Evolutionary conservation across 2,888 invertebrate genomes (phyloP).

Genomic region (Chrysotoxum bicinctum): DNA sequence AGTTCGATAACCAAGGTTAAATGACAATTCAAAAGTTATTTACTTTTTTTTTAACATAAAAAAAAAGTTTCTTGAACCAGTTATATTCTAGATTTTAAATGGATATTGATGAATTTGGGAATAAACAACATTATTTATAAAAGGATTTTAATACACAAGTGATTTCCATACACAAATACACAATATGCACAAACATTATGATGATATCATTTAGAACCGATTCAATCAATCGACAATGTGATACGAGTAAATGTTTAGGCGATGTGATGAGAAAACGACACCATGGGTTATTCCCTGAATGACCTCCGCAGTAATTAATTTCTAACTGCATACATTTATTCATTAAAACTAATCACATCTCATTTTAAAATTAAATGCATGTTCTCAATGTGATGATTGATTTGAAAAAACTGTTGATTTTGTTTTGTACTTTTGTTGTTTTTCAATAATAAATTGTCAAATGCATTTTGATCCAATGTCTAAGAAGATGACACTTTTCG

Average conservation of each 20-base stretch:
- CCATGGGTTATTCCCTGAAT: constrained; percentile 37
- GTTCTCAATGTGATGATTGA: not conserved
- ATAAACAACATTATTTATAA: not conserved
- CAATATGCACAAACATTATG: not conserved
- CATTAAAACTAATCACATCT: not conserved
- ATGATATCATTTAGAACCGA: constrained; percentile 42
- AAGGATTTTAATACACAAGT: not conserved
- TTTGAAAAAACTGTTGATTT: too few species aligned
- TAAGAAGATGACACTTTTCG: too few species aligned
- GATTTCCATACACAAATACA: not conserved
- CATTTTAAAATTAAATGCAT: not conserved
- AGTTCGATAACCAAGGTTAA: constrained; percentile 1
- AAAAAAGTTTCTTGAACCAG: not conserved
- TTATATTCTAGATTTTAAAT: not conserved
- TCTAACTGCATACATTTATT: constrained; percentile 5
- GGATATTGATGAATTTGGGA: not conserved
- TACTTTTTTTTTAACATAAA: not conserved
- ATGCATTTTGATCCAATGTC: too few species aligned
- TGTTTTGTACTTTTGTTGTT: too few species aligned
- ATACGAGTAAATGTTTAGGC: not conserved
- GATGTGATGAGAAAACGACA: constrained; percentile 14
- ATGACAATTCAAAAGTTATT: not conserved
- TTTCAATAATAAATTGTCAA: too few species aligned
- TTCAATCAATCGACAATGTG: constrained; percentile 31
- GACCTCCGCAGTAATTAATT: not conserved